A percentile compares a stretch with the other conserved stretches of the same genome.
Conservation (phyloP, 2,888 invertebrate species). For the Mechanitis mazaeus region DNA sequence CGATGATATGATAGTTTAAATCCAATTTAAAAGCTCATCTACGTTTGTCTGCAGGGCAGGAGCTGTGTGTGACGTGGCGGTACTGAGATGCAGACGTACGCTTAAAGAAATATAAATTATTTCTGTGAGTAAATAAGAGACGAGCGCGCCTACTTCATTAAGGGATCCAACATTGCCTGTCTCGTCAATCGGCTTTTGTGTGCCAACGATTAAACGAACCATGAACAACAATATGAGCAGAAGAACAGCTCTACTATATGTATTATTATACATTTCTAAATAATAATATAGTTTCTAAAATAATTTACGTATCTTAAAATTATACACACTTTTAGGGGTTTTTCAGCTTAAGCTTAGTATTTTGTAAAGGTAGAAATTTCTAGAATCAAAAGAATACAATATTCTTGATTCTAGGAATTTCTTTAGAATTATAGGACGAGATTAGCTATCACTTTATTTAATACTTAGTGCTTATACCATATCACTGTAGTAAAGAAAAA, state of each 20-base stretch:
- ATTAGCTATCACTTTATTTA: too few relatives aligned
- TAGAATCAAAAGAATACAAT: too few relatives aligned
- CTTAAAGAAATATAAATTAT: background rate
- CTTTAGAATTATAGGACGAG: too few relatives aligned
- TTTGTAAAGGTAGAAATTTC: too few relatives aligned
- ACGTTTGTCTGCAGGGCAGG: slow-evolving; percentile 22
- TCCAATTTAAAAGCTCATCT: slow-evolving; percentile 26
- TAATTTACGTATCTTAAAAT: too few relatives aligned
- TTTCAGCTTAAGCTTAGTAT: too few relatives aligned
- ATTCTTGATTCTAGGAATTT: too few relatives aligned
- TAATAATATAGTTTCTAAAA: too few relatives aligned
- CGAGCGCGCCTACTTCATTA: background rate
- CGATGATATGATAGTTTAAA: slow-evolving; percentile 7
- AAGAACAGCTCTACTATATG: background rate
- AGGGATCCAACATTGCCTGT: background rate
- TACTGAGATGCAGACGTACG: background rate
- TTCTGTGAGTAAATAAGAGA: background rate
- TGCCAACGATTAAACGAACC: slow-evolving; percentile 12
- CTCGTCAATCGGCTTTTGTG: slow-evolving; percentile 7
- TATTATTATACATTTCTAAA: too few relatives aligned
- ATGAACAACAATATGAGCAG: slow-evolving; percentile 8
- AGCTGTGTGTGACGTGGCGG: slow-evolving; percentile 16
- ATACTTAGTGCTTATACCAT: background rate
- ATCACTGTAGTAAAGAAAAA: background rate
- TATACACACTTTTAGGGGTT: too few relatives aligned